Percentiles rank a stretch among this genome's conserved stretches.
These are phyloP conservation scores for Bostrychus sinensis DNA, from an alignment of 2,113 vertebrate genomes.

Conservation along the genomic window DNA sequence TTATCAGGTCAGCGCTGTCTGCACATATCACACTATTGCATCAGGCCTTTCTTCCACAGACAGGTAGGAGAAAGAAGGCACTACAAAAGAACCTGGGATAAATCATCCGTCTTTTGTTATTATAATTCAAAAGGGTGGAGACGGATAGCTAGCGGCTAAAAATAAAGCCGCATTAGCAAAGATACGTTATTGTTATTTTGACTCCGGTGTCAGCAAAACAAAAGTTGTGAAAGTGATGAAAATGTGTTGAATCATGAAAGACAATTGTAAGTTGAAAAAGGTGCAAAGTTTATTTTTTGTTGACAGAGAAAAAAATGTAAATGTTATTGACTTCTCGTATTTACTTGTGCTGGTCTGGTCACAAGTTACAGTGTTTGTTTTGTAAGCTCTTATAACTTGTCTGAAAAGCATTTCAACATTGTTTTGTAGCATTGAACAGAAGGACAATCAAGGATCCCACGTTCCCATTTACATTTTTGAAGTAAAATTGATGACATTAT, in stretches of 20 bases:
- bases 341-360: neutral
- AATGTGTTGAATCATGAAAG: constrained; percentile 10
- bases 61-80: constrained; percentile 42
- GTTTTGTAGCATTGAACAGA: too few relatives aligned
- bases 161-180: constrained; percentile 36
- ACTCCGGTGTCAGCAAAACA: constrained; percentile 12
- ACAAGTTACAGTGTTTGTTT: too few relatives aligned
- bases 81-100: constrained; percentile 54
- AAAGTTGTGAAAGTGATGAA: constrained; percentile 21
- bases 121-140: constrained; percentile 37
- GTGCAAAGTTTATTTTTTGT: neutral
- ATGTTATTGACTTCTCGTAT: neutral
- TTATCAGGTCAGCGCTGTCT: constrained; percentile 53
- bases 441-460: too few relatives aligned
- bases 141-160: constrained; percentile 30
- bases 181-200: constrained; percentile 19
- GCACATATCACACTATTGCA: constrained; percentile 60
- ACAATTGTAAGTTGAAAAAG: neutral
- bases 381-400: too few relatives aligned
- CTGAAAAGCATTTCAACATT: too few relatives aligned
- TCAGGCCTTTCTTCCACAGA: constrained; percentile 51
- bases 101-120: constrained; percentile 61
- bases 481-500: too few relatives aligned
- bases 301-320: constrained; percentile 7
- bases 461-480: too few relatives aligned